phyloP scores from a whole-genome alignment of 2,797 vertebrate species.

The Sebastes melanostomus region DNA sequence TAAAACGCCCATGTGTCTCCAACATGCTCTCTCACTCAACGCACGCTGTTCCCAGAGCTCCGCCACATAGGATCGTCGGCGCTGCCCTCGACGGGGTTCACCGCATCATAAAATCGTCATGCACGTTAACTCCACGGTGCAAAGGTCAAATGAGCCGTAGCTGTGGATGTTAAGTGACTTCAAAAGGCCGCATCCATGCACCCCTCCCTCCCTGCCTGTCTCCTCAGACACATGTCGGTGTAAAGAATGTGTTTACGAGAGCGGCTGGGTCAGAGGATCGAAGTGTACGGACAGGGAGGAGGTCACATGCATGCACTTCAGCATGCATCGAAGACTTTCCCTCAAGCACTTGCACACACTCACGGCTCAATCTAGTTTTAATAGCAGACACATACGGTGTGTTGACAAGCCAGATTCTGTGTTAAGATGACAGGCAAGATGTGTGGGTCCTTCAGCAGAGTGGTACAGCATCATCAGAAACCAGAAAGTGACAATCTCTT shows the following conservation, averaged over 20 bases:
- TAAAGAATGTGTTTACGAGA: slow-evolving; percentile 41
- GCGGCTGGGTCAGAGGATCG: slow-evolving; percentile 20
- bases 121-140: slow-evolving; percentile 50
- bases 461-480: slow-evolving; percentile 54
- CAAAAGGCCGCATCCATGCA: slow-evolving; percentile 35
- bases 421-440: slow-evolving; percentile 58
- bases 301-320: slow-evolving; percentile 23
- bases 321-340: background rate
- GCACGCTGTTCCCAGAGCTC: slow-evolving; percentile 9
- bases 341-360: background rate
- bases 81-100: slow-evolving; percentile 33
- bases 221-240: slow-evolving; percentile 32
- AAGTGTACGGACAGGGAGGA: slow-evolving; percentile 14
- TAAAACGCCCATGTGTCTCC: slow-evolving; percentile 38
- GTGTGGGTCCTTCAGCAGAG: slow-evolving; percentile 55
- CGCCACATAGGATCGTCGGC: slow-evolving; percentile 9
- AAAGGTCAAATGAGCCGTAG: slow-evolving; percentile 68
- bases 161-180: slow-evolving; percentile 65
- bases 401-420: slow-evolving; percentile 45
- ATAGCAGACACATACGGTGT: slow-evolving; percentile 8
- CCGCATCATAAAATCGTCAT: slow-evolving; percentile 64
- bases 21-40: slow-evolving; percentile 2
- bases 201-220: background rate
- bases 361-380: background rate
- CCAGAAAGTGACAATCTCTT: slow-evolving; percentile 61